Base-by-base conservation (phyloP, 2,797 vertebrate species). In the Smutsia temminckii region DNA sequence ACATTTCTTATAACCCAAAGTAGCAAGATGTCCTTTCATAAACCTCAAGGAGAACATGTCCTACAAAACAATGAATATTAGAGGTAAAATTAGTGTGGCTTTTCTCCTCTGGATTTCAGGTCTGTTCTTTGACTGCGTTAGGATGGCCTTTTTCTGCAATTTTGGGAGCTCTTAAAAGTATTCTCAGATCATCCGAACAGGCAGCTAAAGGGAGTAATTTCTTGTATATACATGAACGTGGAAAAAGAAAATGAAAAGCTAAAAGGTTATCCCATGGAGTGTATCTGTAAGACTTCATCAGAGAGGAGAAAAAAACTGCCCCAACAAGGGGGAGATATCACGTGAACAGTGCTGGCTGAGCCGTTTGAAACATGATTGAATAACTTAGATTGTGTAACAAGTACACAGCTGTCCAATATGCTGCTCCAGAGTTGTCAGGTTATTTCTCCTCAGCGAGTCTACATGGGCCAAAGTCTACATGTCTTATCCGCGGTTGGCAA, bases 341-440 rank as follows among this genome's bases (percentile, higher is more conserved):
- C 97, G 97, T 98, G 98, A 98, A 98, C 99, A 98, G 98, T 99
- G 98, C 99, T 99, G 99, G 99, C 98, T 98, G 98, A 98, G 98
- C 98, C 98, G 16, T 98, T 97, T 99, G 98, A 98, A 98, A 98
- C 98, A 98, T 98, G 91, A 98, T 98, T 8, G 98, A 98, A 98
- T 98, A 98, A 98, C 93, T 98, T 97, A 96, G 97, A 97, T 98
- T 98, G 97, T 97, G 98, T 98, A 98, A 99, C 98, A 99, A 99
- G 99, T 98, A 98, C 96, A 97, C 81, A 98, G 98, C 99, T 99
- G 99, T 99, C 98, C 98, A 96, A 97, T 98, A 97, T 49, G 98
- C 98, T 98, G 98, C 98, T 99, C 98, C 98, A 98, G 98, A 98
- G 98, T 99, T 99, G 98, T 99, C 99, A 97, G 98, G 99, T 99